A percentile compares a stretch with the other conserved stretches of the same genome.
Evolutionary conservation across 2,888 invertebrate genomes (phyloP).

Genomic region (Epinotia nisella): DNA sequence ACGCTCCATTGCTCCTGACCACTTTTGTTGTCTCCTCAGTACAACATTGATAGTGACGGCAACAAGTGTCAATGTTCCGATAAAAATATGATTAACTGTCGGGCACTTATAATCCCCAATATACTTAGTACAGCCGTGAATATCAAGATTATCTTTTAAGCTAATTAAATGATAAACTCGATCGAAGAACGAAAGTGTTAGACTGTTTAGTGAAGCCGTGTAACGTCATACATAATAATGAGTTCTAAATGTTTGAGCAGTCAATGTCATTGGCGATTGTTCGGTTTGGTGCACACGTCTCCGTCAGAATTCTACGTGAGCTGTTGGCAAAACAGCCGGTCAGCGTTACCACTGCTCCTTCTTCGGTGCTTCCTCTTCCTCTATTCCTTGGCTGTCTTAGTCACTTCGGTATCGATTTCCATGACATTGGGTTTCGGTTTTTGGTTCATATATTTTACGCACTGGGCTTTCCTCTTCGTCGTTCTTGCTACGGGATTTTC

Average conservation of each 20-base stretch:
- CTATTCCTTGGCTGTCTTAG: constrained; percentile 60
- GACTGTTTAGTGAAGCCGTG: not conserved
- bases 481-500: constrained; percentile 64
- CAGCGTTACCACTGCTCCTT: constrained; percentile 61
- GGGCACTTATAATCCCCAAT: not conserved
- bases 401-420: constrained; percentile 58
- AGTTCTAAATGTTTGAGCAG: constrained; percentile 53
- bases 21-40: constrained; percentile 60
- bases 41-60: constrained; percentile 55
- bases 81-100: not conserved
- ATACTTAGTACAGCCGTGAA: constrained; percentile 3
- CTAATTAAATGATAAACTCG: constrained; percentile 20
- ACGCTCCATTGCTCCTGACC: constrained; percentile 58
- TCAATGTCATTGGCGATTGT: constrained; percentile 64
- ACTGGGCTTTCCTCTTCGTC: constrained; percentile 74
- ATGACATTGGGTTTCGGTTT: constrained; percentile 62
- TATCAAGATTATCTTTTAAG: not conserved
- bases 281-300: constrained; percentile 61
- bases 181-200: constrained; percentile 18
- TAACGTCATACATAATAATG: constrained; percentile 46
- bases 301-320: constrained; percentile 72
- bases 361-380: constrained; percentile 65
- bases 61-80: constrained; percentile 51
- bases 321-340: constrained; percentile 67
- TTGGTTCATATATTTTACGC: constrained; percentile 78